Evolutionary conservation across 2,888 invertebrate genomes (phyloP).

Genomic region (Xiphydria camelus): DNA sequence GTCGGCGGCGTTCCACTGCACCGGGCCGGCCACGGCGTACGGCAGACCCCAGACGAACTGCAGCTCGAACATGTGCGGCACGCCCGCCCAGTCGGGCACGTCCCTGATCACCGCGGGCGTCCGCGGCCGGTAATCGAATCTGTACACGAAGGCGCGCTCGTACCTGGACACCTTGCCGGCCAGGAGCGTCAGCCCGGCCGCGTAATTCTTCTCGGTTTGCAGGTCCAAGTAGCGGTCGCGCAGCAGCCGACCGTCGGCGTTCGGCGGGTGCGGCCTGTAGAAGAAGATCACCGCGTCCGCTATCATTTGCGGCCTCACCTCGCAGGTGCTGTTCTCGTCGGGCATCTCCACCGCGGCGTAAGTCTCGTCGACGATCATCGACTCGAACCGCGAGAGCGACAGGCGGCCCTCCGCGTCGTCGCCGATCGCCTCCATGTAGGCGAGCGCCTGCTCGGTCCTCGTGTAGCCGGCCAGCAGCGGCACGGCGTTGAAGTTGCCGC

Average conservation of each 20-base stretch:
- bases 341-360: constrained; percentile 30
- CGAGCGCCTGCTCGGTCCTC: constrained; percentile 78
- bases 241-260: constrained; percentile 64
- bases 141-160: constrained; percentile 67
- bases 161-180: constrained; percentile 68
- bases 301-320: constrained; percentile 49
- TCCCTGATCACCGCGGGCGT: constrained; percentile 68
- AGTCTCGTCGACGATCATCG: constrained; percentile 64
- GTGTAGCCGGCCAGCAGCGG: constrained; percentile 79
- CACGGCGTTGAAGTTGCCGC: constrained; percentile 68
- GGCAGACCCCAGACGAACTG: constrained; percentile 83
- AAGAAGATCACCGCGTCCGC: constrained; percentile 76
- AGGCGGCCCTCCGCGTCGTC: constrained; percentile 66
- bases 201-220: constrained; percentile 75
- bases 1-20: constrained; percentile 76
- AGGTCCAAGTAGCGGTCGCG: constrained; percentile 72
- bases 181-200: constrained; percentile 71
- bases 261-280: constrained; percentile 71
- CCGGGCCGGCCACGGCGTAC: constrained; percentile 60
- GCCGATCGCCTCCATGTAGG: constrained; percentile 61
- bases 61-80: constrained; percentile 81
- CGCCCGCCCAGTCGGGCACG: constrained; percentile 77
- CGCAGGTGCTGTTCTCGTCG: constrained; percentile 52
- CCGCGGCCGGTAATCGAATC: constrained; percentile 73
- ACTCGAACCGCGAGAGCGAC: constrained; percentile 64